Percentiles rank a stretch among this genome's conserved stretches.
Conservation (phyloP, 2,113 vertebrate genomes). For the Hepsetus odoe region DNA sequence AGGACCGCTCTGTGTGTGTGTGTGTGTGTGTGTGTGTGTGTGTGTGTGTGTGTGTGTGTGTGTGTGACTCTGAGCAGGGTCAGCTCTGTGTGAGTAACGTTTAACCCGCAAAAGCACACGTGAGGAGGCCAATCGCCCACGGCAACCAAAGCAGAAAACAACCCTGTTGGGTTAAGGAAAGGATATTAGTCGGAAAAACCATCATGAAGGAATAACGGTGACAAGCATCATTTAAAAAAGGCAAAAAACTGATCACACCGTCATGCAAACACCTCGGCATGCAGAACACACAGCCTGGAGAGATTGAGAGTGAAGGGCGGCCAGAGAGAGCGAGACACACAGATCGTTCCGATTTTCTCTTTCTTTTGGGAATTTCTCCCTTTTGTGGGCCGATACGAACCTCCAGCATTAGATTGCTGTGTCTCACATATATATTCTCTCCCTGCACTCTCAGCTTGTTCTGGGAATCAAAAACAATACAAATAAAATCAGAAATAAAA, state of each 20-base stretch:
- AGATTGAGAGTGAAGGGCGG: conserved; percentile 89
- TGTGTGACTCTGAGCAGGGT: background rate
- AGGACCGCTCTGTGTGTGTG: too few relatives aligned
- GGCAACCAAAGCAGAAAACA: conserved; percentile 48
- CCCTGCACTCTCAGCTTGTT: conserved; percentile 96
- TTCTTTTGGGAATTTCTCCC: conserved; percentile 13
- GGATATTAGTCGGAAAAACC: conserved; percentile 43
- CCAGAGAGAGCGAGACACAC: conserved; percentile 69
- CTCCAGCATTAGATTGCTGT: conserved; percentile 99
- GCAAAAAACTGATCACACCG: conserved; percentile 23
- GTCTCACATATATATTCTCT: conserved; percentile 99
- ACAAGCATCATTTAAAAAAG: background rate
- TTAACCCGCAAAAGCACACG: conserved; percentile 59
- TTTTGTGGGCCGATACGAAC: conserved; percentile 85
- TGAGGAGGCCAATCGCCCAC: conserved; percentile 23
- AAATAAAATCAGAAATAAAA: conserved; percentile 43
- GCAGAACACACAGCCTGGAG: conserved; percentile 63
- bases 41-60: background rate
- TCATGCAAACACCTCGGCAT: conserved; percentile 44
- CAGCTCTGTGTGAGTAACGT: conserved; percentile 59
- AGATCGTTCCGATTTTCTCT: conserved; percentile 1
- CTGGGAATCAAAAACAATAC: conserved; percentile 77
- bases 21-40: background rate
- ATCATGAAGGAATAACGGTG: too few relatives aligned
- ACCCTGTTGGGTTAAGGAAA: conserved; percentile 46